Conservation (phyloP, 2,797 vertebrate genomes). For the Alosa sapidissima region DNA sequence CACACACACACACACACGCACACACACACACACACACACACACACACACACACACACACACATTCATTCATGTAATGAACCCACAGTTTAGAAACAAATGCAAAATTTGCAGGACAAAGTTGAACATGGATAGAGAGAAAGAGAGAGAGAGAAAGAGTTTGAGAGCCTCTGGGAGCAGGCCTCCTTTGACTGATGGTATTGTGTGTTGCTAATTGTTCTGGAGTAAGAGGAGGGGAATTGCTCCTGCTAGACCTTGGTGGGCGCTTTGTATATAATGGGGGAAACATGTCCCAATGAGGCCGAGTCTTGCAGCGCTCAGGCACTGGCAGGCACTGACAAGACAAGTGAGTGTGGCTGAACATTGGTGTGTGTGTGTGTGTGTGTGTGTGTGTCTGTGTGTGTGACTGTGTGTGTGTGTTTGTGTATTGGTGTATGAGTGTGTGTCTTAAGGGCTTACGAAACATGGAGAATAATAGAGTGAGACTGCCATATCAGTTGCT, state of each 20-base stretch:
- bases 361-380: not conserved
- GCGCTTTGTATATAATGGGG: not conserved
- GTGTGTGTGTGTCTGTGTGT: not conserved
- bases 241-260: not conserved
- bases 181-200: conserved; percentile 47
- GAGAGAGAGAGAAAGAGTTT: not conserved
- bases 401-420: not conserved
- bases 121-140: conserved; percentile 3
- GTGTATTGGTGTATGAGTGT: not conserved
- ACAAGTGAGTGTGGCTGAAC: not conserved
- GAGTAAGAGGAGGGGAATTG: conserved; percentile 41
- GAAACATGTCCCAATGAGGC: too few relatives aligned
- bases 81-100: conserved; percentile 53
- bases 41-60: conserved; percentile 3
- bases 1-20: not conserved
- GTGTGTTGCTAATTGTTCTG: conserved; percentile 57
- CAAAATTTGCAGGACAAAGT: conserved; percentile 38
- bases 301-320: not conserved
- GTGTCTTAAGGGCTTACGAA: conserved; percentile 8
- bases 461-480: not conserved
- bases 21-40: conserved; percentile 1
- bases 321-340: not conserved
- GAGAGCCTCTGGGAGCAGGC: conserved; percentile 34
- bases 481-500: not conserved
- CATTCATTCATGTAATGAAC: conserved; percentile 46